Evolutionary conservation across 2,113 vertebrate species (phyloP).

Genomic region (Peromyscus leucopus): DNA sequence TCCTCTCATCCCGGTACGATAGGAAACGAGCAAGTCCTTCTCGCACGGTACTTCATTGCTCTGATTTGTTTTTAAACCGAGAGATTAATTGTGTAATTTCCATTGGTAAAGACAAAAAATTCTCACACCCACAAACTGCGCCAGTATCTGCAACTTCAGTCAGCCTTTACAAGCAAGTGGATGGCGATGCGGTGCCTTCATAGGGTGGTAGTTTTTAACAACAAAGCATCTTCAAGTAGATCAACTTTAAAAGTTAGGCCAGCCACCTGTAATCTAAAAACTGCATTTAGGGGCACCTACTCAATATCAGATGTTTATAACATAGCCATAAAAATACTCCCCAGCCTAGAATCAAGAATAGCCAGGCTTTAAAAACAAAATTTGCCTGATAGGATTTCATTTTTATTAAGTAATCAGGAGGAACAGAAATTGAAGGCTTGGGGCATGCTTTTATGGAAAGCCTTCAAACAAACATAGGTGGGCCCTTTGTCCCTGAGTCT

Average conservation of each 20-base stretch:
- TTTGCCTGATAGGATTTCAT: conserved; percentile 80
- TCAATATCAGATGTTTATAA: conserved; percentile 86
- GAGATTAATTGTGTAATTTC: conserved; percentile 41
- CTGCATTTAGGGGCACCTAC: conserved; percentile 76
- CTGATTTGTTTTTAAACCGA: not conserved
- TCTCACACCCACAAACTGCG: conserved; percentile 72
- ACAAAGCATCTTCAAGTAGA: conserved; percentile 64
- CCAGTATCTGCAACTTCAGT: conserved; percentile 58
- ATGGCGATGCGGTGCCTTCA: conserved; percentile 71
- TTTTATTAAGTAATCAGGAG: conserved; percentile 75
- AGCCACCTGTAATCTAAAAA: conserved; percentile 66
- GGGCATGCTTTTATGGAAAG: conserved; percentile 70
- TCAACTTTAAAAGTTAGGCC: conserved; percentile 76
- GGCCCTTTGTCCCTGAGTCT: conserved; percentile 43
- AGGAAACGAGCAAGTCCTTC: conserved; percentile 13
- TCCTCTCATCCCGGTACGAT: not conserved
- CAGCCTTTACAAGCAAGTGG: conserved; percentile 74
- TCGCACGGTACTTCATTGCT: conserved; percentile 58
- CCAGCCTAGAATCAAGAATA: conserved; percentile 80
- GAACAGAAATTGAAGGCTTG: conserved; percentile 70
- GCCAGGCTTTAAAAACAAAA: conserved; percentile 80
- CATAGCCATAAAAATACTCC: conserved; percentile 82
- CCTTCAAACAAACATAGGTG: conserved; percentile 74
- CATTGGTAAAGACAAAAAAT: conserved; percentile 60
- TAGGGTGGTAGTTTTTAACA: conserved; percentile 50